A percentile compares a stretch with the other conserved stretches of the same genome.
Evolutionary conservation across 2,888 invertebrate genomes (phyloP).

Genomic region (Polyommatus iphigenia): DNA sequence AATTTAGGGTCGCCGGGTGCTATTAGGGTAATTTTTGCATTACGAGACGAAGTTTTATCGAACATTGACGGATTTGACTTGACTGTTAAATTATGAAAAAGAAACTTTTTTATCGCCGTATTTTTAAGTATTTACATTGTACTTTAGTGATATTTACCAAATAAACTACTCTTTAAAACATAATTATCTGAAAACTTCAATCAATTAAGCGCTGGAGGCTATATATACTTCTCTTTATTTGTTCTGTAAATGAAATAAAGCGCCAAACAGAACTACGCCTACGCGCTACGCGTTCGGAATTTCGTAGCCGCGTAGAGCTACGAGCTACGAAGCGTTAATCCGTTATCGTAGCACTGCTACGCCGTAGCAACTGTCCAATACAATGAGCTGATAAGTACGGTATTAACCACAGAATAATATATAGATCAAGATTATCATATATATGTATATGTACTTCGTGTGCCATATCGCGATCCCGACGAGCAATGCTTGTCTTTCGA

Average conservation of each 20-base stretch:
- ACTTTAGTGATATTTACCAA: no score
- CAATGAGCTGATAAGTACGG: no score
- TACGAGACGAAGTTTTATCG: not conserved
- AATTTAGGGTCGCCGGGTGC: slow-evolving; percentile 33
- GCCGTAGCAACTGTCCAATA: not conserved
- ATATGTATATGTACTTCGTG: no score
- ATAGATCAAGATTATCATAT: no score
- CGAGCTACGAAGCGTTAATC: not conserved
- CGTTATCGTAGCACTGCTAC: not conserved
- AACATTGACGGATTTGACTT: not conserved
- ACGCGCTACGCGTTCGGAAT: not conserved
- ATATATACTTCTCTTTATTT: not conserved
- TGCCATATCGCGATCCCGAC: no score
- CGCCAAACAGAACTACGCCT: not conserved
- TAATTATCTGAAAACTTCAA: not conserved
- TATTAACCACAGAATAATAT: no score
- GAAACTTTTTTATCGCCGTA: not conserved
- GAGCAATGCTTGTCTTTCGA: no score
- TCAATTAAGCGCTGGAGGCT: not conserved
- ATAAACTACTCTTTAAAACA: no score
- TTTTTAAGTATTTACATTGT: not conserved
- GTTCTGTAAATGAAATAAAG: not conserved
- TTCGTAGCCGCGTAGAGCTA: slow-evolving; percentile 6
- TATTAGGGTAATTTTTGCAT: slow-evolving; percentile 14
- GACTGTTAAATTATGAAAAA: not conserved